Percentiles rank a stretch among this genome's conserved stretches.
Conservation (phyloP, 2,888 invertebrate genomes). For the Patella caerulea region DNA sequence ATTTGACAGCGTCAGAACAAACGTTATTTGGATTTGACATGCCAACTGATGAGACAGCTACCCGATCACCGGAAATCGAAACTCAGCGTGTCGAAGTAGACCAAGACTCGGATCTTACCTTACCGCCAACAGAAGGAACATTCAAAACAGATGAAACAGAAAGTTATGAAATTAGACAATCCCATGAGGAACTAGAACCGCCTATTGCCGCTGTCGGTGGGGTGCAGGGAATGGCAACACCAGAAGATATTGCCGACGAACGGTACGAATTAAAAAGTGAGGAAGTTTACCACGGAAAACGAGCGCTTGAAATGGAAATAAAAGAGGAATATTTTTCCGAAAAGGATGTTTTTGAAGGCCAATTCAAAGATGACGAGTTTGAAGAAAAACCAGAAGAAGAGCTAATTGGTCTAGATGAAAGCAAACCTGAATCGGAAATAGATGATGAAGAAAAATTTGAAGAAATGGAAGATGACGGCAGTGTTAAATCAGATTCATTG, state of each 20-base stretch:
- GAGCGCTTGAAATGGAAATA: conserved; percentile 47
- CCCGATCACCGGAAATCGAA: conserved; percentile 44
- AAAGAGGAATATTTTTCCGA: conserved; percentile 35
- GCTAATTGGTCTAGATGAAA: conserved; percentile 39
- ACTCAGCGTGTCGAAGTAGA: conserved; percentile 39
- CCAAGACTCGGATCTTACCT: conserved; percentile 34
- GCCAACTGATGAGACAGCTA: conserved; percentile 67
- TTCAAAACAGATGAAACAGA: conserved; percentile 33
- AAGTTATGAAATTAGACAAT: conserved; percentile 23
- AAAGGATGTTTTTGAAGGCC: conserved; percentile 40
- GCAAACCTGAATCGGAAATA: conserved; percentile 39
- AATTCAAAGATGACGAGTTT: conserved; percentile 36
- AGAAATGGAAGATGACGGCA: conserved; percentile 27
- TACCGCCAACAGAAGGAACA: conserved; percentile 34
- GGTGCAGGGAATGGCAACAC: conserved; percentile 17
- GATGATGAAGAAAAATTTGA: conserved; percentile 31
- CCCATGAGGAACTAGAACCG: conserved; percentile 10
- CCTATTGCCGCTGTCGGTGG: not conserved
- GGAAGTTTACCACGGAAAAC: conserved; percentile 56
- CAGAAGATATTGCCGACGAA: conserved; percentile 19
- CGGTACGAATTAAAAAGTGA: conserved; percentile 38
- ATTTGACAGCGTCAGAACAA: conserved; percentile 59
- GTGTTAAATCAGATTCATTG: conserved; percentile 18
- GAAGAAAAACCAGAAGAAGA: conserved; percentile 42
- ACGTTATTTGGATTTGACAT: conserved; percentile 72